phyloP scores from a whole-genome alignment of 2,888 invertebrate species.

The Cephus spinipes region DNA sequence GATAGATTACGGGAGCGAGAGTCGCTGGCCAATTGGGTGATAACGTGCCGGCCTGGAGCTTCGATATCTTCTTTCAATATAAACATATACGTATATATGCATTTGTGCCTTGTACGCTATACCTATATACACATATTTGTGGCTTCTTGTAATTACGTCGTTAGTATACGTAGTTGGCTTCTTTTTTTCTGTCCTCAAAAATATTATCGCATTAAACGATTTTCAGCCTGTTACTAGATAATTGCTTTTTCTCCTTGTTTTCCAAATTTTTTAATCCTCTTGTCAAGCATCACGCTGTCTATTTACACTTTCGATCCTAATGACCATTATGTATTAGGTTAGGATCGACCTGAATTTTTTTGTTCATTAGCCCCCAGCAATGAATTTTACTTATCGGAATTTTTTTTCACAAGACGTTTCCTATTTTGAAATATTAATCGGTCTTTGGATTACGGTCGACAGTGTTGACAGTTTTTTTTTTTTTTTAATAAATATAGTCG shows the following conservation, averaged over 20 bases:
- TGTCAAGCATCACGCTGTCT: background rate
- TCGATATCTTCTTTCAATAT: conserved; percentile 1
- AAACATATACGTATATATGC: background rate
- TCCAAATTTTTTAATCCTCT: background rate
- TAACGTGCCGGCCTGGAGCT: background rate
- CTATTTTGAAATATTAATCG: background rate
- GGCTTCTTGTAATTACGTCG: background rate
- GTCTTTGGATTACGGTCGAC: background rate
- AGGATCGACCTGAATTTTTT: background rate
- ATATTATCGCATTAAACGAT: background rate
- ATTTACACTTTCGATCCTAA: background rate
- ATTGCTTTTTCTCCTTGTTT: background rate
- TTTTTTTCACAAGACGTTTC: background rate
- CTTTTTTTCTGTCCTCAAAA: background rate
- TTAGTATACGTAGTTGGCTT: background rate
- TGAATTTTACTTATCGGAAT: background rate
- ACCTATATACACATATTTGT: background rate
- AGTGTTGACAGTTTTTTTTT: background rate
- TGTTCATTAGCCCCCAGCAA: background rate
- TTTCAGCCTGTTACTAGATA: background rate
- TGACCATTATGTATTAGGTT: background rate
- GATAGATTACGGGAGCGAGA: conserved; percentile 3
- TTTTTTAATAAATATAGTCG: background rate
- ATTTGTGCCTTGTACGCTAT: background rate
- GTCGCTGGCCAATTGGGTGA: background rate